phyloP scores from a whole-genome alignment of 2,113 vertebrate genomes.

The Psephotus haematonotus region DNA sequence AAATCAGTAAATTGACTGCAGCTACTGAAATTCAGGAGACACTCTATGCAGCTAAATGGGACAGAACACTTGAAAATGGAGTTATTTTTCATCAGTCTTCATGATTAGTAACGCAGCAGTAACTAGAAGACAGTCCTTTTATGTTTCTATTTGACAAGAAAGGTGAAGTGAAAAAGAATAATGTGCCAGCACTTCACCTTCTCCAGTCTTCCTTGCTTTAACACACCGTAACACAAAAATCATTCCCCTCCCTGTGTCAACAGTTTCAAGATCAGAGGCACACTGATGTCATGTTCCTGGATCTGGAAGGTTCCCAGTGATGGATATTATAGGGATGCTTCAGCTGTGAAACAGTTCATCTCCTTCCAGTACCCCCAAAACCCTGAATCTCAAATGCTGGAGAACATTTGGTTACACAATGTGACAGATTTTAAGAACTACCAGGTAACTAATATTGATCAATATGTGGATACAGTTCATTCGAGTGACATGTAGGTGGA shows the following conservation, averaged over 20 bases:
- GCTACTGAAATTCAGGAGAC: neutral
- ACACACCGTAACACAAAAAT: neutral
- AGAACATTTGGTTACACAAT: neutral
- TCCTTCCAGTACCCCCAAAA: neutral
- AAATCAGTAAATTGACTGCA: neutral
- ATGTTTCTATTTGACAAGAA: neutral
- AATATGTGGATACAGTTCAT: neutral
- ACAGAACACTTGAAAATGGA: neutral
- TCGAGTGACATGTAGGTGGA: neutral
- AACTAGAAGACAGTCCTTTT: neutral
- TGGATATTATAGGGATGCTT: neutral
- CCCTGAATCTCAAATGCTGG: neutral
- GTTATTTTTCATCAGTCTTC: neutral
- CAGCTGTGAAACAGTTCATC: neutral
- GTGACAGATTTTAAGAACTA: neutral
- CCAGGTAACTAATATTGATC: accelerated
- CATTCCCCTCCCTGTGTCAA: neutral
- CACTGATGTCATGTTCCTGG: accelerated
- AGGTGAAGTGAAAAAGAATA: neutral
- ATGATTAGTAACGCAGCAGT: neutral
- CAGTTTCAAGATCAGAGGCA: neutral
- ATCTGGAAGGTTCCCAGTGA: neutral
- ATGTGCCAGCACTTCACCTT: neutral
- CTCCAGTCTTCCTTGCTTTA: neutral
- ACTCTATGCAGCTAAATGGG: neutral